These are phyloP conservation scores for Lycopodina hypogea DNA, from an alignment of 37 sponge, comb jelly and placozoan species.

Conservation along the genomic window DNA sequence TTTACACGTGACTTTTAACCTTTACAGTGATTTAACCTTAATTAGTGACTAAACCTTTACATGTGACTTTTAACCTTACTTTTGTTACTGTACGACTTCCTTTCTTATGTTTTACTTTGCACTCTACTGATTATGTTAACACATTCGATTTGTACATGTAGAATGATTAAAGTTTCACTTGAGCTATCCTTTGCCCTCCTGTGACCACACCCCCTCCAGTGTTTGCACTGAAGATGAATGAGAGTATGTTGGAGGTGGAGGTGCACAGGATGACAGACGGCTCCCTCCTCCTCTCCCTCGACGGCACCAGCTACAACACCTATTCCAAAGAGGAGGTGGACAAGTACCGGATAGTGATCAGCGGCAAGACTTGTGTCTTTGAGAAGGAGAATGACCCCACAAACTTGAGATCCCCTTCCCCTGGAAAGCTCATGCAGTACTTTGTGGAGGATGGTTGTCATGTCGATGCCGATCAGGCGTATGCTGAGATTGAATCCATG, in stretches of 20 bases:
- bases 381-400: constrained; percentile 97
- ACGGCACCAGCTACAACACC: constrained; percentile 81
- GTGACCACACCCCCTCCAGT: no score
- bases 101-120: no score
- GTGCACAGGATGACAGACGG: constrained; percentile 85
- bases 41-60: no score
- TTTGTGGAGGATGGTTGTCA: constrained; percentile 82
- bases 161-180: no score
- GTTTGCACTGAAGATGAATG: constrained; percentile 80
- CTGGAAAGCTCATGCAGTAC: constrained; percentile 92
- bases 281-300: constrained; percentile 76
- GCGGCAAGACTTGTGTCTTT: constrained; percentile 89
- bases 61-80: no score
- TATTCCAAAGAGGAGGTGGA: constrained; percentile 93
- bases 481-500: constrained; percentile 98
- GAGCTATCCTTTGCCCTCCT: no score
- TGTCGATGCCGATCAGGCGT: constrained; percentile 65
- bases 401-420: constrained; percentile 75
- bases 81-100: no score
- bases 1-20: no score
- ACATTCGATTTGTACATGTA: no score
- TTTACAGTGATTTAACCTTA: no score
- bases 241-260: constrained; percentile 73
- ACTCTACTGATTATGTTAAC: no score
- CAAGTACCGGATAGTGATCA: constrained; percentile 74